Base-by-base conservation (phyloP, 2,797 vertebrate genomes). In the Picus viridis region DNA sequence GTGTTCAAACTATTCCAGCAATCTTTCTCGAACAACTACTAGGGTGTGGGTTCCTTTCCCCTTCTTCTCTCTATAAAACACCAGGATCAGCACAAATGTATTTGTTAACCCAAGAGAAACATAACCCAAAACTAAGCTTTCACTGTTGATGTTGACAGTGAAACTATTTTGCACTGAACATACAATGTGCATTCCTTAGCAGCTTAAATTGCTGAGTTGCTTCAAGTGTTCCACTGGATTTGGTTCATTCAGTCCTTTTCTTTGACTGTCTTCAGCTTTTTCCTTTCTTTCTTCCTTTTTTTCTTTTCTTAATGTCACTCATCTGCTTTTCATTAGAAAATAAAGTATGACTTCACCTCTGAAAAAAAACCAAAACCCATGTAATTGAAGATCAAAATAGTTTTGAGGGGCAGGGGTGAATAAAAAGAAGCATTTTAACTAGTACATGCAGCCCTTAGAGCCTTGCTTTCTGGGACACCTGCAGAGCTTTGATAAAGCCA, bases 291-390 rank as follows among this genome's bases (percentile, higher is more conserved):
- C 10, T 22, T 86, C 6, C 2, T 53, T 14, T 43, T 51, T 62
- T 62, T 81, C 69, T 84, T 74, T 73, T 83, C 78, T 17, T 7
- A 61, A 86, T 72, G 84, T 61, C 88, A 92, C 68, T 94, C 82
- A 91, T 95, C 89, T 95, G 90, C 45, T 96, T 96, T 93, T 86
- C 84, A 95, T 94, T 92, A 94, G 53, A 79, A 94, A 94, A 84
- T 57, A 75, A 91, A 90, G 43, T 58, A 90, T 78, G 68, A 95
- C 83, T 94, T 95, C 90, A 95, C 78, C 80, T 92, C 82, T 3
- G 14, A 75, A 69, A 89, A 87, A 94, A 49, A 49, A 6, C 20
- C 19, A 47, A 10, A 47, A 47, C 22, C 20, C 47, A 83, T 49
- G 81, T 89, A 20, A 81, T 59, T 86, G 62, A 71, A 82, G 77